A percentile compares a stretch with the other conserved stretches of the same genome.
Evolutionary conservation across 2,113 vertebrate species (phyloP).

Genomic region (Fukomys damarensis): DNA sequence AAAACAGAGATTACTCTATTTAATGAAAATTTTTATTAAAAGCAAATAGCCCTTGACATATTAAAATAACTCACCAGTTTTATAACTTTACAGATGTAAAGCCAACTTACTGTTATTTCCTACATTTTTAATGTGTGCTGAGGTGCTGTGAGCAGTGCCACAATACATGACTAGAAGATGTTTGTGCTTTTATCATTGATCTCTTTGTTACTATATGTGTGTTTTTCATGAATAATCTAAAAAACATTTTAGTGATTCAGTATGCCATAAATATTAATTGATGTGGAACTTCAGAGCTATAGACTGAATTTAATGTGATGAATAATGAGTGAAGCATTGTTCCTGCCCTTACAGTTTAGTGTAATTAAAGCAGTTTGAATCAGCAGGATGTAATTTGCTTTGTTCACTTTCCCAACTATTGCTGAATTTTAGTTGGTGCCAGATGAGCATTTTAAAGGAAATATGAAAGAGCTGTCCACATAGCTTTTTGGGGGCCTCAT

Average conservation of each 20-base stretch:
- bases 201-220: background rate
- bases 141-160: background rate
- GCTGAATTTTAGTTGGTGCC: slow-evolving; percentile 37
- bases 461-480: background rate
- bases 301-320: background rate
- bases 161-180: background rate
- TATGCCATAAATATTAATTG: background rate
- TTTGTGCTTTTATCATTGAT: background rate
- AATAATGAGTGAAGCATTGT: background rate
- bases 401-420: background rate
- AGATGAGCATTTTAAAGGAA: background rate
- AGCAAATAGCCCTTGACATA: background rate
- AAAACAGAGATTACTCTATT: background rate
- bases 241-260: background rate
- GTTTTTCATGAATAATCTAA: background rate
- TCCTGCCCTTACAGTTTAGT: background rate
- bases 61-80: background rate
- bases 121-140: background rate
- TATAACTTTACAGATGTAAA: background rate
- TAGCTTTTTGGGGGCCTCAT: background rate
- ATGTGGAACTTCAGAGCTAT: background rate
- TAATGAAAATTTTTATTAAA: background rate
- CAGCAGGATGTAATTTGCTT: slow-evolving; percentile 43
- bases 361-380: slow-evolving; percentile 48
- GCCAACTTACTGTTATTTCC: background rate